phyloP scores from a whole-genome alignment of 2,888 invertebrate species.

The Lycocerus yunnanus region DNA sequence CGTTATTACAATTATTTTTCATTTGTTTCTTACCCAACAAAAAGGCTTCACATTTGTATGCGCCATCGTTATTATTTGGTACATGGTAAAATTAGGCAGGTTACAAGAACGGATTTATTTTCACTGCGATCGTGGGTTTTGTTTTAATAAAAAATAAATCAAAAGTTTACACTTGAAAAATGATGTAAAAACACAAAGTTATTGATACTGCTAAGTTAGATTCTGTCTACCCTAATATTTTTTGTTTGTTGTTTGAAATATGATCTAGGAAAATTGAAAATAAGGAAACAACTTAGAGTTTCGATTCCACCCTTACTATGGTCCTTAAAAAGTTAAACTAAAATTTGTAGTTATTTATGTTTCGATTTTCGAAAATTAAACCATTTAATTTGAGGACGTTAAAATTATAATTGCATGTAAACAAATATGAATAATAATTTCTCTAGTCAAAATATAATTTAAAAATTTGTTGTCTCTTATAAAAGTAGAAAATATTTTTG shows the following conservation, averaged over 20 bases:
- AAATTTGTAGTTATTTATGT: background rate
- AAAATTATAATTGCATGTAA: background rate
- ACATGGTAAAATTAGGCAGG: background rate
- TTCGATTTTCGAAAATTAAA: background rate
- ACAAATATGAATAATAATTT: too few species aligned
- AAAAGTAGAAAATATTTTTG: too few species aligned
- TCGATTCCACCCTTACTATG: background rate
- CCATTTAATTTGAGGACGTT: background rate
- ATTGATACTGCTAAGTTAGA: background rate
- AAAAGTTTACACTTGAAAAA: background rate
- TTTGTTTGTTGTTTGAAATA: background rate
- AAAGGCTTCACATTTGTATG: too few species aligned
- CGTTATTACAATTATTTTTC: background rate
- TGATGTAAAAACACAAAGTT: background rate
- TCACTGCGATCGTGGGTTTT: background rate
- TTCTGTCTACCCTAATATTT: background rate
- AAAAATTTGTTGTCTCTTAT: too few species aligned
- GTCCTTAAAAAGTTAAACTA: background rate
- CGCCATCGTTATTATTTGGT: background rate
- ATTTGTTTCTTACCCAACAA: background rate
- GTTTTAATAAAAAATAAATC: background rate
- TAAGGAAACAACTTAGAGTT: background rate
- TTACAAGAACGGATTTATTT: background rate
- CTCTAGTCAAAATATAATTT: too few species aligned
- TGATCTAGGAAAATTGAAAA: background rate